Conservation (phyloP, 92 coral and sea anemone species). For the Zoanthus solanderi region DNA sequence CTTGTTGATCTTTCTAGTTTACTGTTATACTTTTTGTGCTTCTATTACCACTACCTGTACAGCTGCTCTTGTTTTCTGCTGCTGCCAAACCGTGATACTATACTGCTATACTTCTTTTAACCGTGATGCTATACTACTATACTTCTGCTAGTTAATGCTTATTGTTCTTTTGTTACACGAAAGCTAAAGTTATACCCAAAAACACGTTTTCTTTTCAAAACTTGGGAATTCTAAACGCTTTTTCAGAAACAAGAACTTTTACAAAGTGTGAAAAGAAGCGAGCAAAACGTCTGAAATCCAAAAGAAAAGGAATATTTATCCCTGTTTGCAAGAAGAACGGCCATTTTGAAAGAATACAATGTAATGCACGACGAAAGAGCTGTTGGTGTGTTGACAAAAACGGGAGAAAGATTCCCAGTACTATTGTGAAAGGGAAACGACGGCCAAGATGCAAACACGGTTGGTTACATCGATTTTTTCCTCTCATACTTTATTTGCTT, state of each 20-base stretch:
- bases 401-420: constrained; percentile 76
- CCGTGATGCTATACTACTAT: too few relatives aligned
- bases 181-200: too few relatives aligned
- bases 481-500: neutral
- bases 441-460: constrained; percentile 81
- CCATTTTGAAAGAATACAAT: constrained; percentile 76
- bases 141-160: too few relatives aligned
- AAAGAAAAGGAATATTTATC: constrained; percentile 50
- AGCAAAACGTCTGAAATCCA: constrained; percentile 59
- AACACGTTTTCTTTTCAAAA: too few relatives aligned
- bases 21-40: too few relatives aligned
- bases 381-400: constrained; percentile 93
- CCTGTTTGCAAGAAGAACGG: constrained; percentile 90
- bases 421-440: constrained; percentile 54
- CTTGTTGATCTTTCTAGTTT: too few relatives aligned
- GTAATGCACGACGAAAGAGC: constrained; percentile 54
- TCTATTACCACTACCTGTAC: too few relatives aligned
- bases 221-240: neutral
- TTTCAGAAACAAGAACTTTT: neutral
- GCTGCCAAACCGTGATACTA: too few relatives aligned
- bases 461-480: constrained; percentile 11
- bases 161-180: too few relatives aligned
- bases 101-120: too few relatives aligned
- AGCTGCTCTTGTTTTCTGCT: too few relatives aligned
- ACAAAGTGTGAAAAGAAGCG: constrained; percentile 73